Conservation (phyloP, 2,888 invertebrate species). For the Cerastis rubricosa region DNA sequence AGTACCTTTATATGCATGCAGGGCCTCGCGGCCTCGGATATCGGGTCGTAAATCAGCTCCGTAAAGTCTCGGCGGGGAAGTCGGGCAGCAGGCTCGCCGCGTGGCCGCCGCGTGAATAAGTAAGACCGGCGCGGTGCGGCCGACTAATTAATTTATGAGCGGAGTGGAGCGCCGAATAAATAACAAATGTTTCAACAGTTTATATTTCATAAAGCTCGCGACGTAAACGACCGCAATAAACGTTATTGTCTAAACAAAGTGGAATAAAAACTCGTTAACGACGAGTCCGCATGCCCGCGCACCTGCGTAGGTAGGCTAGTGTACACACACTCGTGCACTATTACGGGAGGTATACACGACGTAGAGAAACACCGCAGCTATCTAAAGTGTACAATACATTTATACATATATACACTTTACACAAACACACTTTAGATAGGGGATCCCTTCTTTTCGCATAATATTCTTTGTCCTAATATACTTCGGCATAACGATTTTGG, state of each 20-base stretch:
- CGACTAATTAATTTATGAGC: slow-evolving; percentile 70
- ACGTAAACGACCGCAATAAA: slow-evolving; percentile 58
- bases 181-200: slow-evolving; percentile 67
- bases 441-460: no score
- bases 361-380: neutral
- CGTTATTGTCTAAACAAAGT: slow-evolving; percentile 62
- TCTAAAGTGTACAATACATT: neutral
- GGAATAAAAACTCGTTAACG: slow-evolving; percentile 6
- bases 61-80: slow-evolving; percentile 67
- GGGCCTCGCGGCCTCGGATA: slow-evolving; percentile 65
- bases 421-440: no score
- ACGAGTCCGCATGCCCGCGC: neutral
- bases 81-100: slow-evolving; percentile 36
- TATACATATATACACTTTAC: no score
- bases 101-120: slow-evolving; percentile 32
- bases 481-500: no score
- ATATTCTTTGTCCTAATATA: no score
- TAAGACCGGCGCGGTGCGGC: slow-evolving; percentile 23
- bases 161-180: slow-evolving; percentile 54
- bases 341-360: neutral
- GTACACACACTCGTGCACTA: neutral
- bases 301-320: neutral
- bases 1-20: slow-evolving; percentile 73
- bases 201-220: slow-evolving; percentile 66
- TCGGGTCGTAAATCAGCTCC: slow-evolving; percentile 73